Percentiles rank a stretch among this genome's conserved stretches.
Conservation (phyloP, 1,140 invertebrate species). For the Formica selysi region DNA sequence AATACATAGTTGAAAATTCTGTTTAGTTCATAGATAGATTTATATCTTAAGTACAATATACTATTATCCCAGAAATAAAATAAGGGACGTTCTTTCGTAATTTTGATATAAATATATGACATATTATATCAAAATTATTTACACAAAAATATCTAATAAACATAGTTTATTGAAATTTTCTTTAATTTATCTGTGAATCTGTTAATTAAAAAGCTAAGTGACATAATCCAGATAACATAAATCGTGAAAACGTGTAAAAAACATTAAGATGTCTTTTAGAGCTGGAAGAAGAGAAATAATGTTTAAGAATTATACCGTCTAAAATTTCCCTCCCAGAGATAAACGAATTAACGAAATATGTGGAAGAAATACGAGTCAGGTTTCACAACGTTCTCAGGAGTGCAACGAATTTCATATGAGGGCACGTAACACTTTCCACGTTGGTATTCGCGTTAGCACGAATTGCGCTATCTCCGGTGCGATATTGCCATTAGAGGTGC, state of each 20-base stretch:
- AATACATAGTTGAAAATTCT: background rate
- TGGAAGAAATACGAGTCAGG: background rate
- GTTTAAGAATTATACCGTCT: background rate
- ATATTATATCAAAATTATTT: background rate
- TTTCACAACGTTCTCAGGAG: background rate
- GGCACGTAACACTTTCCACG: constrained; percentile 45
- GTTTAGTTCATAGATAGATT: background rate
- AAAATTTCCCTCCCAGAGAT: background rate
- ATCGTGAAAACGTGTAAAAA: background rate
- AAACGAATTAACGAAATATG: background rate
- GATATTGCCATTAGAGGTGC: constrained; percentile 62
- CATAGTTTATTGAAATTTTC: background rate
- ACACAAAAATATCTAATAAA: background rate
- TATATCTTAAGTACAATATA: background rate
- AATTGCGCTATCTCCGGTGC: constrained; percentile 54
- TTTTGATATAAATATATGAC: background rate
- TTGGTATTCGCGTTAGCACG: constrained; percentile 63
- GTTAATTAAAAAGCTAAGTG: background rate
- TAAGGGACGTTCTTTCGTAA: background rate
- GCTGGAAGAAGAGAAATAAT: background rate
- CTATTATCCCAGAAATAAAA: background rate
- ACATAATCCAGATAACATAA: background rate
- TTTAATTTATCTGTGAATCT: background rate
- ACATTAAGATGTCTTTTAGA: background rate
- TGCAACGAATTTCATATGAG: background rate